phyloP scores from a whole-genome alignment of 2,888 invertebrate genomes.

The Drosophila pseudotalamancana region DNA sequence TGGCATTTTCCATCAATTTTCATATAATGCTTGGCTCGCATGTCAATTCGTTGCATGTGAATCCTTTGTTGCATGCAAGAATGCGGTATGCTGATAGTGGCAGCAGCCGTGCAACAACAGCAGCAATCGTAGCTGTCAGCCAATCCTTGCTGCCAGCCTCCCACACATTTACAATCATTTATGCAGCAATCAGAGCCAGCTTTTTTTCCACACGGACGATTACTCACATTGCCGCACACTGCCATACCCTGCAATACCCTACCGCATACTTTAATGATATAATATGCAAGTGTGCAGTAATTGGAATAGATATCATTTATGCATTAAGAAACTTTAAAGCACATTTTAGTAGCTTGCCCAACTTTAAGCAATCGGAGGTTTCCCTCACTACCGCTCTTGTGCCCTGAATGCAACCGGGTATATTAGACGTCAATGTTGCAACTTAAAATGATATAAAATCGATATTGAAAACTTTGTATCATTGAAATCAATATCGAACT shows the following conservation, averaged over 20 bases:
- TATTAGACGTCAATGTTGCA: no score
- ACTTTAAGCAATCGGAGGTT: no score
- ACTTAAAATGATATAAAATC: no score
- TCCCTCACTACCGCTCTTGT: no score
- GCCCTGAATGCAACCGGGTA: no score
- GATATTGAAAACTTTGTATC: no score
- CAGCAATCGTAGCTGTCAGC: conserved; percentile 25
- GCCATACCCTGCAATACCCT: conserved; percentile 19
- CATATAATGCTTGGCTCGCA: conserved; percentile 44
- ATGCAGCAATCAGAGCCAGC: conserved; percentile 70
- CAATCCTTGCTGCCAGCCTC: conserved; percentile 6
- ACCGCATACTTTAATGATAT: no score
- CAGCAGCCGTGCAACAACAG: conserved; percentile 23
- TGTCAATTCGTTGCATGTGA: conserved; percentile 40
- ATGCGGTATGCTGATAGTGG: conserved; percentile 57
- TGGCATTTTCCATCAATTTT: conserved; percentile 79
- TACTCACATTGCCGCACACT: conserved; percentile 49
- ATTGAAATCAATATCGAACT: no score
- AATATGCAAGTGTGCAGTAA: background rate
- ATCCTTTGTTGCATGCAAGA: conserved; percentile 54
- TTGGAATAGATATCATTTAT: no score
- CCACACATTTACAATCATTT: conserved; percentile 68
- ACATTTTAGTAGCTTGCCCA: no score
- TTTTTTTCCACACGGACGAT: conserved; percentile 74
- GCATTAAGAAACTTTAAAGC: no score